These are phyloP conservation scores for Lophius piscatorius DNA, from an alignment of 2,113 vertebrate genomes.

Conservation along the genomic window DNA sequence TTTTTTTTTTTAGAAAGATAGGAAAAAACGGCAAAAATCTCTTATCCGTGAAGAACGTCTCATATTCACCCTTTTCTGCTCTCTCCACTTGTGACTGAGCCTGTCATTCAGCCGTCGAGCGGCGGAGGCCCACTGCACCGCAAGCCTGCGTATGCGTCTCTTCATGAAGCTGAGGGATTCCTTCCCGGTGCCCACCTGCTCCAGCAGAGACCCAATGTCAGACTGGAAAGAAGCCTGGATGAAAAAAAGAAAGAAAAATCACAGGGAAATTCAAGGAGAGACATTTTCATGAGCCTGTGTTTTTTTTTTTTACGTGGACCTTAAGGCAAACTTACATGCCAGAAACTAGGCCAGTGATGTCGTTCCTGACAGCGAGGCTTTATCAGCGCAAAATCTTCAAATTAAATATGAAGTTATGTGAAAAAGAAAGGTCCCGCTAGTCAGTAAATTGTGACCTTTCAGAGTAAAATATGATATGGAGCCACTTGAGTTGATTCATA, in stretches of 20 bases:
- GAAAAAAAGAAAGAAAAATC: not conserved
- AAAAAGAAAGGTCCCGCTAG: too few species aligned
- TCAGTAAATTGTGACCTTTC: too few species aligned
- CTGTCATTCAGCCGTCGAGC: conserved; percentile 84
- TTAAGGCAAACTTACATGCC: not conserved
- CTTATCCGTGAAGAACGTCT: not conserved
- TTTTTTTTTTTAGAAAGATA: not conserved
- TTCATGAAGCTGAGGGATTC: conserved; percentile 98
- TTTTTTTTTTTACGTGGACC: not conserved
- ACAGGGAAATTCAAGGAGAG: too few species aligned
- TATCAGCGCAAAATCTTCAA: too few species aligned
- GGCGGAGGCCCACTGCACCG: conserved; percentile 87
- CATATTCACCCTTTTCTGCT: conserved; percentile 85
- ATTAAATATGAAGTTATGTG: too few species aligned
- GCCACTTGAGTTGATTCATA: too few species aligned
- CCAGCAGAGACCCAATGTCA: conserved; percentile 87
- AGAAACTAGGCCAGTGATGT: too few species aligned
- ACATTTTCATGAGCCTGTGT: not conserved
- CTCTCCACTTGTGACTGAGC: conserved; percentile 76
- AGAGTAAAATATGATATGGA: too few species aligned
- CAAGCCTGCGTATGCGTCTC: conserved; percentile 88
- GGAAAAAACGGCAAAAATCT: conserved; percentile 10
- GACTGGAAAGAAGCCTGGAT: conserved; percentile 86
- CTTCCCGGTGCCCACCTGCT: conserved; percentile 91
- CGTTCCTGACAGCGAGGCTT: too few species aligned